Evolutionary conservation across 1,140 invertebrate genomes (phyloP), one percentile per base, ranked within the genome.

Genomic region (Nixonia krombeini): DNA sequence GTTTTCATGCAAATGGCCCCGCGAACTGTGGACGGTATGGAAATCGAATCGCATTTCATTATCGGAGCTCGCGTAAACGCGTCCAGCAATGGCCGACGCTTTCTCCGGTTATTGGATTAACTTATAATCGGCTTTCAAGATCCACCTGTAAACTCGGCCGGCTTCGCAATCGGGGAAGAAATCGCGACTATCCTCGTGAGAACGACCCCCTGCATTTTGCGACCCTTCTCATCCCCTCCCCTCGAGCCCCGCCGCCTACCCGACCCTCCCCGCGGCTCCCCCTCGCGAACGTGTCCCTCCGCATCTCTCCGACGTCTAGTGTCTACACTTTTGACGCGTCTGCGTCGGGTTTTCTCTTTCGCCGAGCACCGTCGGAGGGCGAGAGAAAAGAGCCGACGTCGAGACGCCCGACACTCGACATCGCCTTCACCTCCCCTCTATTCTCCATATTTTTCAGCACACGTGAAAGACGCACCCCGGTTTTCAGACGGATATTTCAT

Each of bases 261-360:
- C n/a, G n/a, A 10, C 10, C 10, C 31, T 4, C 4, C 9, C n/a
- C 31, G 28, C 6, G 2, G 2, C 21, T 21, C 6, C 21, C 2
- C 21, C 21, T 21, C 21, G n/a, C 18, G 37, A 29, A 45, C 42
- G 42, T 45, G 42, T 45, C 42, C 29, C 42, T 28, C 42, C 23
- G 42, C 42, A 15, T 29, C 9, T 25, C 41, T 44, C 18, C 21
- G 18, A 5, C 3, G 42, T 45, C 42, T 45, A 45, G 42, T 45
- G 42, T 45, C 42, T 45, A 45, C 42, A 29, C 42, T 45, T 45
- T 45, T 45, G 42, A 45, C 42, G 42, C 42, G 42, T 45, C 42
- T 45, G 42, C 42, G 42, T 45, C 42, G 42, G 25, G 42, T 45
- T 45, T 45, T 45, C 42, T 45, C 42, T 45, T 45, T 45, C 42